Base-by-base conservation (phyloP, 2,888 invertebrate genomes). In the Poecilobothrus nobilitatus region DNA sequence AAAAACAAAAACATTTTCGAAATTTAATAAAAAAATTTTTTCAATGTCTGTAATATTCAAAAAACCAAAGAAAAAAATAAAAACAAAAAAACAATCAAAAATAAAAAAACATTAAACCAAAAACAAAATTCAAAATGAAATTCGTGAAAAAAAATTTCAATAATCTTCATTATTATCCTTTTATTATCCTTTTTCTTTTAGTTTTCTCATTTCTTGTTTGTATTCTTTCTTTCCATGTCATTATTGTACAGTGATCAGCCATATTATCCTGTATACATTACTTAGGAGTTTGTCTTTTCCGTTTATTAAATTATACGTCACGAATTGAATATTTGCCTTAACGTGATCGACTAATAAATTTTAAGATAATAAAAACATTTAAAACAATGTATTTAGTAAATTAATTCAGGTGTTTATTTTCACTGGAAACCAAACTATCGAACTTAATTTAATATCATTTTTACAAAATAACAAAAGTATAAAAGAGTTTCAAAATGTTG, bases 121-220 rank as follows among this genome's bases (percentile, higher is more conserved):
- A 53, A 53, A 53, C 15, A 6, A 53, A 53, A 53, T 53, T 53
- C 37, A 37, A 37, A 37, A 12, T 53, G 18, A 53, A 53, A 53
- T 12, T 15, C 9, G 53, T 18, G 15, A 53, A 53, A 53, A 18
- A 53, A 53, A 18, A 53, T 15, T 53, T 53, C 53, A 53, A 53
- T 53, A 53, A 53, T 53, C 53, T 53, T 53, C 53, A n/a, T 53
- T 53, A 53, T 53, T 53, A 53, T 53, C 53, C 53, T 53, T 53
- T 53, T 53, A 53, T 53, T 41, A 41, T 41, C 41, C 41, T 41
- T 41, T 41, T 41, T 41, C 15, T 12, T 53, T 53, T 37, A 37
- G 8, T n/a, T 53, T 53, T 53, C 15, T 53, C 12, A 53, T 53
- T 53, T 53, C 53, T 53, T 53, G 2, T 53, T 10, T 37, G 12